Conservation (phyloP, 2,113 vertebrate genomes). For the Xyliphius kryptos region DNA sequence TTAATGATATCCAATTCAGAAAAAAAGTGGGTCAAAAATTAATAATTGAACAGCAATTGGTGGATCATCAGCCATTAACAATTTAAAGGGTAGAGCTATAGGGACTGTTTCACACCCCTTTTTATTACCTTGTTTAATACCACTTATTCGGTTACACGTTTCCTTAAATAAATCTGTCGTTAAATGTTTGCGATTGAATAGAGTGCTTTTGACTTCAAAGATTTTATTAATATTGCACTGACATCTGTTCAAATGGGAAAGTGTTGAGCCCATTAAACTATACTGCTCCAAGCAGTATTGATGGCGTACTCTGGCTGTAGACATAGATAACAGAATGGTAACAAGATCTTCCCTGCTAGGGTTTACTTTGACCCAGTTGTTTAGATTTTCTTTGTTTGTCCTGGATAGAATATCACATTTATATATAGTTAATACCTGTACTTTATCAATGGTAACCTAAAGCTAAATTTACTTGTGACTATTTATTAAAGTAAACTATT, state of each 20-base stretch:
- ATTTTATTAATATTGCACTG: background rate
- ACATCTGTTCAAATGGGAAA: conserved; percentile 16
- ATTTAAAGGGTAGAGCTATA: no score
- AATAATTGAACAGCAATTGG: no score
- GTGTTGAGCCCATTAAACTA: background rate
- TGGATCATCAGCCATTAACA: no score
- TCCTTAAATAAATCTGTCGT: no score
- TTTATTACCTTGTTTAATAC: no score
- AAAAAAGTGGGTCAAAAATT: no score
- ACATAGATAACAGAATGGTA: conserved; percentile 24
- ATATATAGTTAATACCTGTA: background rate
- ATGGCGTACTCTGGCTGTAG: conserved; percentile 25
- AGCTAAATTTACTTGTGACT: background rate
- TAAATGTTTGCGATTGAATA: no score
- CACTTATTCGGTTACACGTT: no score
- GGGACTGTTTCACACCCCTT: no score
- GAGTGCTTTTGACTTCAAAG: background rate
- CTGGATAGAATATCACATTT: conserved; percentile 7
- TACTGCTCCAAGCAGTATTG: conserved; percentile 10
- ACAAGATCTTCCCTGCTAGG: conserved; percentile 50
- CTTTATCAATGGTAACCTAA: background rate
- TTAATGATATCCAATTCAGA: no score
- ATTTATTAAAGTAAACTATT: background rate
- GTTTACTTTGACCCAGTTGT: conserved; percentile 57
- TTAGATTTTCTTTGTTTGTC: conserved; percentile 31